Evolutionary conservation across 2,797 vertebrate species (phyloP).

Genomic region (Chiropotes sagulatus): DNA sequence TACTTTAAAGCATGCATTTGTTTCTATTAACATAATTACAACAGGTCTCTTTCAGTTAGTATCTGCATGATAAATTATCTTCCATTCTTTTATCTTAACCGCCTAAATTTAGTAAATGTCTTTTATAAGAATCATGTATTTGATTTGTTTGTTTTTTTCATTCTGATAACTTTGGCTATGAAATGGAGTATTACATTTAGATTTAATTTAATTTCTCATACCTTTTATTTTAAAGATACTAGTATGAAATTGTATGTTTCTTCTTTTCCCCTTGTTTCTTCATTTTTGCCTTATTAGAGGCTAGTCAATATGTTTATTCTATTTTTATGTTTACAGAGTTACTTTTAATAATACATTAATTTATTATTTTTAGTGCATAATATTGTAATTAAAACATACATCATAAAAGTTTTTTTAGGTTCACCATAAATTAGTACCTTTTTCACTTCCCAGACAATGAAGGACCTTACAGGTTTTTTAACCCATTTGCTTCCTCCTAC

Average conservation of each 20-base stretch:
- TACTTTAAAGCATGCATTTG: not conserved
- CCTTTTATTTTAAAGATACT: not conserved
- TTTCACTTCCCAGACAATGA: not conserved
- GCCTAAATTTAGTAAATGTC: not conserved
- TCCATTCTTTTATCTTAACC: not conserved
- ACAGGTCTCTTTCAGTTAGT: not conserved
- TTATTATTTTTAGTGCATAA: not conserved
- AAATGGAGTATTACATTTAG: not conserved
- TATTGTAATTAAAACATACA: not conserved
- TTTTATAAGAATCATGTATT: not conserved
- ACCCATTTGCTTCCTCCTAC: not conserved
- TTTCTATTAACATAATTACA: not conserved
- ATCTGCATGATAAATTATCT: not conserved
- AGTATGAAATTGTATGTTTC: not conserved
- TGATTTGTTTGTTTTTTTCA: not conserved
- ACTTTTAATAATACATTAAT: not conserved
- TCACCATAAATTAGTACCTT: not conserved
- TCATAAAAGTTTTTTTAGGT: not conserved
- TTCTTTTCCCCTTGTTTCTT: not conserved
- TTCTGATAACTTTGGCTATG: not conserved
- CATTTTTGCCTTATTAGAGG: not conserved
- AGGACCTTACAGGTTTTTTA: not conserved
- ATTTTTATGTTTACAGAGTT: not conserved
- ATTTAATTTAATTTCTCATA: not conserved
- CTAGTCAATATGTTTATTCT: not conserved